These are phyloP conservation scores for Zosterops lateralis DNA, from an alignment of 2,113 vertebrate species.

Conservation along the genomic window DNA sequence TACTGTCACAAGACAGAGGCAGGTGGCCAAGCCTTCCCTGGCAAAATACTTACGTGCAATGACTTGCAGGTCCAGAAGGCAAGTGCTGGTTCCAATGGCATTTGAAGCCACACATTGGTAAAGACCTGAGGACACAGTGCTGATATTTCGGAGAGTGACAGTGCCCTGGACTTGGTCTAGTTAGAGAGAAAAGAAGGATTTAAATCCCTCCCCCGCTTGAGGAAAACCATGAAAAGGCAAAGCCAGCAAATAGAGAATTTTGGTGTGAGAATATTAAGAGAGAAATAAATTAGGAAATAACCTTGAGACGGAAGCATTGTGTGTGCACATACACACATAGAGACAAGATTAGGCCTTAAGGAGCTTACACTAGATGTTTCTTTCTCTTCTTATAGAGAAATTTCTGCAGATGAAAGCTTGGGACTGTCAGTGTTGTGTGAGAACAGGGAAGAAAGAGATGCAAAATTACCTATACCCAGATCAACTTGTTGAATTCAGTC, in stretches of 20 bases:
- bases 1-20: slow-evolving; percentile 22
- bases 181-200: slow-evolving; percentile 60
- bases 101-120: slow-evolving; percentile 97
- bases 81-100: slow-evolving; percentile 92
- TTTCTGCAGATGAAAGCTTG: slow-evolving; percentile 40
- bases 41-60: slow-evolving; percentile 86
- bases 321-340: background rate
- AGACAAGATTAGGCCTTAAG: slow-evolving; percentile 52
- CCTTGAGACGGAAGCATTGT: slow-evolving; percentile 28
- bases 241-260: slow-evolving; percentile 33
- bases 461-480: background rate
- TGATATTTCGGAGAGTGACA: slow-evolving; percentile 93
- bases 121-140: slow-evolving; percentile 87
- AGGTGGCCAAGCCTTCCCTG: background rate
- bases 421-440: background rate
- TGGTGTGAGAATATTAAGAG: slow-evolving; percentile 11
- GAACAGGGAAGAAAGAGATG: background rate
- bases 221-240: slow-evolving; percentile 38
- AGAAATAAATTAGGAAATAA: slow-evolving; percentile 48
- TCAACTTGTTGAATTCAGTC: background rate
- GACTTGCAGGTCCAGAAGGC: slow-evolving; percentile 93
- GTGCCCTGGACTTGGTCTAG: slow-evolving; percentile 96
- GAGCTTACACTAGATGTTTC: slow-evolving; percentile 49
- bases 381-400: slow-evolving; percentile 17
- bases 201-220: slow-evolving; percentile 25